Evolutionary conservation across 2,797 vertebrate species (phyloP).

Genomic region (Streptopelia turtur): DNA sequence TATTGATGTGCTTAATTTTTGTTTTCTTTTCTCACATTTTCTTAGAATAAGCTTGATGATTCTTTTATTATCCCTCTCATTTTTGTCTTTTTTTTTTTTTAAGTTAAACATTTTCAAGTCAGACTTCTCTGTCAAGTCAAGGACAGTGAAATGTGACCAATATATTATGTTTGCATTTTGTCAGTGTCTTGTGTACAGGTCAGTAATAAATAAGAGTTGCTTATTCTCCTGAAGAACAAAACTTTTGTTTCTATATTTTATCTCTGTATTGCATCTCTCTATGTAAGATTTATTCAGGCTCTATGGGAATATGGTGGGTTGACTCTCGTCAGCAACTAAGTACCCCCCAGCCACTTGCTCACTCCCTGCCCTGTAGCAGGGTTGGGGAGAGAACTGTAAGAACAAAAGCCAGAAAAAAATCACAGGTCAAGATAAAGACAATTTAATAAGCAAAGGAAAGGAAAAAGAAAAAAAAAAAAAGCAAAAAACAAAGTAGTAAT

Average conservation of each 20-base stretch:
- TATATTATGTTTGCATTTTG: background rate
- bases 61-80: background rate
- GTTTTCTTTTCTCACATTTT: background rate
- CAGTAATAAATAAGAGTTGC: background rate
- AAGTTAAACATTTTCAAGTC: background rate
- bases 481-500: background rate
- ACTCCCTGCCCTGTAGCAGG: background rate
- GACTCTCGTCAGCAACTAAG: background rate
- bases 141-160: background rate
- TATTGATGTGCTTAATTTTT: background rate
- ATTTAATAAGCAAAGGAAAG: background rate
- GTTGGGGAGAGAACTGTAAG: background rate
- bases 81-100: background rate
- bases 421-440: background rate
- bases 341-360: accelerated
- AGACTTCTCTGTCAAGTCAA: background rate
- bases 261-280: background rate
- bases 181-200: background rate
- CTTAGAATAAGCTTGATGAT: background rate
- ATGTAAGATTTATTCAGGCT: background rate
- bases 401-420: background rate
- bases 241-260: background rate
- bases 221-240: background rate
- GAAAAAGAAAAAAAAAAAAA: accelerated
- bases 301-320: background rate